Evolutionary conservation across 2,888 invertebrate genomes (phyloP), one percentile per base, ranked within the genome.

Genomic region (Sinhomidia bicolor): DNA sequence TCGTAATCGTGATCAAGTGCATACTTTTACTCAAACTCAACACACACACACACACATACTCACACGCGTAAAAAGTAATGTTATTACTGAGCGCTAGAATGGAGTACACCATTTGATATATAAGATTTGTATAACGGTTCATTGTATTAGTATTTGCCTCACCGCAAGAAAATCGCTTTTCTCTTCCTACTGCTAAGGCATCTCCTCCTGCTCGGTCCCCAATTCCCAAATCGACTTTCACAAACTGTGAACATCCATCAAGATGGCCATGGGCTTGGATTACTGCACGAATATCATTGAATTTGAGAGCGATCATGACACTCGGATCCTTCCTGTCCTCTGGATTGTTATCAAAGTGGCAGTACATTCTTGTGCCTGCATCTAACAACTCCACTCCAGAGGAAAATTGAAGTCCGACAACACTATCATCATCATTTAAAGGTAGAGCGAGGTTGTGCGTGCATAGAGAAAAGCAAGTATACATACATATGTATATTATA

Each of bases 201-300:
- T 60, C 29, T 60, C 60, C 60, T 12, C 60, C 60, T 23, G 26
- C 57, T 44, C 20, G 36, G 51, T 84, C 84, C 85, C 85, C 76
- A 85, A 85, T 47, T 78, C 85, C 78, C 85, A 85, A 85, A 85
- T 85, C 78, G 85, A 85, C 85, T 85, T 85, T 78, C 62, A 78
- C 76, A 85, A 85, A 85, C 62, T 85, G 85, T 47, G 85, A 85
- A 85, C 85, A 85, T 85, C 85, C 65, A 65, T 85, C 76, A 85
- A 85, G 78, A 85, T 85, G 68, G 76, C 78, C 85, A 26, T 85
- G 62, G 78, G 85, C 85, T 62, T 44, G 65, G 74, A 74, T 36
- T 47, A 65, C 62, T 44, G 76, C 76, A 85, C 76, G 65, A 85
- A 85, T 51, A 65, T 76, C 78, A 85, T 85, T 76, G 85, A 85